phyloP scores from a whole-genome alignment of 2,113 vertebrate genomes.

The Fregata magnificens region DNA sequence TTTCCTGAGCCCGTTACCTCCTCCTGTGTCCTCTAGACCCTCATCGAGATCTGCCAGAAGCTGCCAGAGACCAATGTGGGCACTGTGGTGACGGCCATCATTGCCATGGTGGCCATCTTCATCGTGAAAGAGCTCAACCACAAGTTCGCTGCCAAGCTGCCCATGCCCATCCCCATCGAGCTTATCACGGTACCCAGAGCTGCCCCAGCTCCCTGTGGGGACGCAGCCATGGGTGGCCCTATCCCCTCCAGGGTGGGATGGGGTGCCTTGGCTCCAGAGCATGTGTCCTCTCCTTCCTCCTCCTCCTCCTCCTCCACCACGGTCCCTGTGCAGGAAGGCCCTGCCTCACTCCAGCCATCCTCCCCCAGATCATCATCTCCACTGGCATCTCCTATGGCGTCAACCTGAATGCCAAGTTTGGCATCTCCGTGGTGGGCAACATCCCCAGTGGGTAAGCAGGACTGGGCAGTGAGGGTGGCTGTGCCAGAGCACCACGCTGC shows the following conservation, averaged over 20 bases:
- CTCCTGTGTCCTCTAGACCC: conserved; percentile 65
- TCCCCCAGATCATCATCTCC: conserved; percentile 82
- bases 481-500: rapidly evolving
- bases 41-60: conserved; percentile 80
- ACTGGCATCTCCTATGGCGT: conserved; percentile 82
- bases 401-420: conserved; percentile 65
- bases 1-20: neutral
- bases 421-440: conserved; percentile 82
- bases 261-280: neutral
- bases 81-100: conserved; percentile 79
- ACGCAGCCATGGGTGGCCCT: neutral
- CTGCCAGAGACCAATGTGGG: conserved; percentile 77
- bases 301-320: neutral
- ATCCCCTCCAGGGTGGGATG: neutral
- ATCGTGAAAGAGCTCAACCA: conserved; percentile 84
- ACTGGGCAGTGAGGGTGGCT: rapidly evolving
- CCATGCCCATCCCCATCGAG: conserved; percentile 89
- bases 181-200: conserved; percentile 81
- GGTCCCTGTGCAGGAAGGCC: neutral
- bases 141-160: conserved; percentile 75
- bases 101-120: conserved; percentile 80
- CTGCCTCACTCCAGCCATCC: neutral
- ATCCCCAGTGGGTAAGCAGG: conserved; percentile 87
- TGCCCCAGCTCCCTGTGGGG: neutral
- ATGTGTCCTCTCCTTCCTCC: rapidly evolving